Base-by-base conservation (phyloP, 1,140 invertebrate genomes). In the Euura saliciscinereae region DNA sequence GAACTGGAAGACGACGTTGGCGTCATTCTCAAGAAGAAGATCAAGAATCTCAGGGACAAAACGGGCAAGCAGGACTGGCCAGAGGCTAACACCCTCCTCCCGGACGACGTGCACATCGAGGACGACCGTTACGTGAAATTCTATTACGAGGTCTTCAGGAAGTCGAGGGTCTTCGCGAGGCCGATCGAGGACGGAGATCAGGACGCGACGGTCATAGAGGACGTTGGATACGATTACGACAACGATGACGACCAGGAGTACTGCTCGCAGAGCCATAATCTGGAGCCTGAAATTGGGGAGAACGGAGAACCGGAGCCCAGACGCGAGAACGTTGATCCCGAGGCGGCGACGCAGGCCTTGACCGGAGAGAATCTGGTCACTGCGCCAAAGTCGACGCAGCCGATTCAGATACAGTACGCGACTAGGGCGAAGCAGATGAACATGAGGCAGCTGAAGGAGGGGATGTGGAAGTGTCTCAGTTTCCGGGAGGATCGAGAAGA, bases 391-490 rank as follows among this genome's bases (percentile, higher is more conserved):
- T 76, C 87, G 45, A 85, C 87, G 45, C 80, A 81, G 44, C 92
- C 92, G 85, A 90, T 92, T 73, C 89, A 91, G 75, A 92, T 95
- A 71, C 89, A 90, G 2, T 96, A 94, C 82, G 93, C 94, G 8
- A 90, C 92, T 83, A 89, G 90, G 75, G 93, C 94, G 0, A 96
- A 96, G 78, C 94, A 93, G 78, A 89, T 96, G 6, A 93, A 96
- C 79, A 94, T 96, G 89, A 92, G 92, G 75, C 91, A 92, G 79
- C 79, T 96, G 7, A 96, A 96, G 80, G 84, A 87, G 46, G 88
- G 89, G 4, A 92, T 95, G 70, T 95, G 94, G 93, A 89, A 89
- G 74, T 86, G 86, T 78, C 74, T 91, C 6, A 86, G 86, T 0
- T 77, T 65, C 43, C 72, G 69, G 5, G 72, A 72, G 28, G 7